These are phyloP conservation scores for Crocuta crocuta DNA, from an alignment of 2,113 vertebrate species.

Conservation along the genomic window DNA sequence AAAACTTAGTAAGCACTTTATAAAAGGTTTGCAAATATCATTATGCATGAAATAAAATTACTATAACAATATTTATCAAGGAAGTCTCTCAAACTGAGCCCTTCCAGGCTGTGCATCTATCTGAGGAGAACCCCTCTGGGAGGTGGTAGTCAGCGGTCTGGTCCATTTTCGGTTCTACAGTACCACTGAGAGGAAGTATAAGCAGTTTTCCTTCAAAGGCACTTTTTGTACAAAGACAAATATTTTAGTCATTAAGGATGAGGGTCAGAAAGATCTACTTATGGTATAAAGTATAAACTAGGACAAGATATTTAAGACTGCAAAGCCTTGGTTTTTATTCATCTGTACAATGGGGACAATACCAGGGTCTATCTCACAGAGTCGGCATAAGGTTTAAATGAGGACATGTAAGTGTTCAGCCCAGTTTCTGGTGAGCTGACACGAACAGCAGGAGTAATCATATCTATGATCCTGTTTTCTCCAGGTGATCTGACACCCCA, in stretches of 20 bases:
- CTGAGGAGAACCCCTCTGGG: neutral
- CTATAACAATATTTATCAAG: neutral
- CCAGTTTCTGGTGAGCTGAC: neutral
- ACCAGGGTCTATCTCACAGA: neutral
- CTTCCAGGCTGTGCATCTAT: neutral
- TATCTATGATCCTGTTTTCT: neutral
- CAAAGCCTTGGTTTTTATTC: neutral
- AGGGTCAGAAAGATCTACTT: constrained; percentile 1
- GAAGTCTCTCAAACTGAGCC: neutral
- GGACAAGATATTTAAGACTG: neutral
- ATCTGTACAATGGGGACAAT: neutral
- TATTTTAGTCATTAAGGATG: neutral
- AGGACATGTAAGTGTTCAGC: neutral
- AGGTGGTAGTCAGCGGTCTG: neutral
- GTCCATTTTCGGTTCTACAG: neutral
- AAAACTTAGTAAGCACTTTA: neutral
- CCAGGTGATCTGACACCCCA: neutral
- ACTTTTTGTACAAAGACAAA: constrained; percentile 13
- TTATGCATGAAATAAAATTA: neutral
- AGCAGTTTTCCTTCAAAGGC: neutral
- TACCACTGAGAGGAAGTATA: neutral
- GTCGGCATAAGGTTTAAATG: neutral
- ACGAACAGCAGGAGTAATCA: neutral
- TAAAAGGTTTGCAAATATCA: neutral
- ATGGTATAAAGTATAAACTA: neutral